Conservation (phyloP, 2,888 invertebrate species). For the Cantharis lateralis region DNA sequence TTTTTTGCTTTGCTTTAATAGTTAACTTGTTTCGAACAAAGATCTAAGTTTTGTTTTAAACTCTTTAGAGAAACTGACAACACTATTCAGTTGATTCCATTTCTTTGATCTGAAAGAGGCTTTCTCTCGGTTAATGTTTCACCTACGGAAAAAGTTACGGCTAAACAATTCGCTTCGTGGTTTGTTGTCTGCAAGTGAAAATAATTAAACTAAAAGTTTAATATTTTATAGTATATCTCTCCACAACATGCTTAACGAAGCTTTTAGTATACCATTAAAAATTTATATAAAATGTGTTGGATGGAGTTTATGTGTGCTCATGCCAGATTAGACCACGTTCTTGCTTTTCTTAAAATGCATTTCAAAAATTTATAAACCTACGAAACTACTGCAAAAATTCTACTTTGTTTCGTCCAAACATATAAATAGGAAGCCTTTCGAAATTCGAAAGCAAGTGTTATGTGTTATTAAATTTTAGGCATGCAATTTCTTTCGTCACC, state of each 20-base stretch:
- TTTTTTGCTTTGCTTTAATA: not conserved
- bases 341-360: not conserved
- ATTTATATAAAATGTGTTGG: not conserved
- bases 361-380: not conserved
- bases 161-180: not conserved
- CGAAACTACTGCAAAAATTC: not conserved
- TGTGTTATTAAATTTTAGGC: constrained; percentile 13
- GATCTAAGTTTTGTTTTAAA: not conserved
- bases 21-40: not conserved
- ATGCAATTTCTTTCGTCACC: constrained; percentile 24
- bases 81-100: not conserved
- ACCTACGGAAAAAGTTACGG: not conserved
- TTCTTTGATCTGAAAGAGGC: not conserved
- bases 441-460: constrained; percentile 7
- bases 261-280: not conserved
- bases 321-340: not conserved
- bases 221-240: not conserved
- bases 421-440: not conserved
- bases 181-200: not conserved
- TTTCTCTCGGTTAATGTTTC: not conserved
- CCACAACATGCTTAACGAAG: not conserved
- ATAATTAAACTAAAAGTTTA: not conserved
- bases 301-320: not conserved
- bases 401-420: not conserved
- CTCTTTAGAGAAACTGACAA: not conserved